phyloP scores from a whole-genome alignment of 2,888 invertebrate species.

The Muscina levida region DNA sequence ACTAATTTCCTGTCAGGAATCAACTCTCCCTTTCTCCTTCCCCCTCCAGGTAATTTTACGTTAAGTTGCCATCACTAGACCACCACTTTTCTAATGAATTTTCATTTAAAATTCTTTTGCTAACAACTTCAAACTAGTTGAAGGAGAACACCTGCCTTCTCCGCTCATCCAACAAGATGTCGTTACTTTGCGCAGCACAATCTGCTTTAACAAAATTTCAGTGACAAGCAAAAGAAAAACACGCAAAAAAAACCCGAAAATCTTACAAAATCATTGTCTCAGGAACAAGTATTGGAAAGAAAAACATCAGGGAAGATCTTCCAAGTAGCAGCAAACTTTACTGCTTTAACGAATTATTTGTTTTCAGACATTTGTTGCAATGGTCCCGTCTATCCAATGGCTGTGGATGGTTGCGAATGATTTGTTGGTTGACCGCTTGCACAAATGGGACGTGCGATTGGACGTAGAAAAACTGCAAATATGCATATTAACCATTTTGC shows the following conservation, averaged over 20 bases:
- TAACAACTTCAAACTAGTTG: conserved; percentile 9
- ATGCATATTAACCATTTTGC: conserved; percentile 47
- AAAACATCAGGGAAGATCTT: not conserved
- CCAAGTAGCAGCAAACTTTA: conserved; percentile 44
- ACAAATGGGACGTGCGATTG: conserved; percentile 7
- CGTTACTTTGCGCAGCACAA: conserved; percentile 52
- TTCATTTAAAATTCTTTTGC: conserved; percentile 37
- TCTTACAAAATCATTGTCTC: conserved; percentile 1
- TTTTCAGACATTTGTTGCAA: conserved; percentile 54
- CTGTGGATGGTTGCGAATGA: not conserved
- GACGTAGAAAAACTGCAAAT: conserved; percentile 1
- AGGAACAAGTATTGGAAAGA: conserved; percentile 9
- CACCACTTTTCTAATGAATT: conserved; percentile 43
- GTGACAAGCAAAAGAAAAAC: conserved; percentile 42
- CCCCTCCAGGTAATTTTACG: too few species aligned
- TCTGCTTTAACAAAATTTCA: conserved; percentile 59
- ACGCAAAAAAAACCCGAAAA: conserved; percentile 6
- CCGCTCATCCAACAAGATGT: conserved; percentile 15
- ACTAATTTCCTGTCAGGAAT: too few species aligned
- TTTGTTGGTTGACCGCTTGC: conserved; percentile 14
- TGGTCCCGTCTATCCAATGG: not conserved
- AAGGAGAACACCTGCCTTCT: conserved; percentile 33
- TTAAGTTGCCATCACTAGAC: not conserved
- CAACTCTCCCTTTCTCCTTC: too few species aligned
- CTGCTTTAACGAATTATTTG: conserved; percentile 65